Percentiles rank a stretch among this genome's conserved stretches.
These are phyloP conservation scores for Camptogramma bilineatum DNA, from an alignment of 2,888 invertebrate genomes.

Conservation along the genomic window DNA sequence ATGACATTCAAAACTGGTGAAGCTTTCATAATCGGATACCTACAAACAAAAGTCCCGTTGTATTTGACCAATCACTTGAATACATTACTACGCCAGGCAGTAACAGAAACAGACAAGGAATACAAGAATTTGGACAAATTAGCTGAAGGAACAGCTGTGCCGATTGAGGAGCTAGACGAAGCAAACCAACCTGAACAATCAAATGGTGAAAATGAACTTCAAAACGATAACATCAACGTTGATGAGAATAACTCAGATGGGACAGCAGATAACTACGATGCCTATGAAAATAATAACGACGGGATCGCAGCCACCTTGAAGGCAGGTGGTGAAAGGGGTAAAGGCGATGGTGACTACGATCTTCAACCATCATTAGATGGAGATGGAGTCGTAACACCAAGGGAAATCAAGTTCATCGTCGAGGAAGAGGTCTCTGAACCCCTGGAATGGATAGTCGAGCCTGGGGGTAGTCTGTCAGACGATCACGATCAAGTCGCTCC, in stretches of 20 bases:
- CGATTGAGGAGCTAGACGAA: background rate
- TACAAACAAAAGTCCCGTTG: constrained; percentile 56
- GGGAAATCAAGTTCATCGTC: too few relatives aligned
- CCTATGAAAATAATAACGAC: background rate
- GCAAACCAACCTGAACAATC: background rate
- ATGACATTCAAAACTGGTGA: constrained; percentile 37
- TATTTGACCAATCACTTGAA: constrained; percentile 38
- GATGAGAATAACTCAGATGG: background rate
- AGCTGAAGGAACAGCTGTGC: background rate
- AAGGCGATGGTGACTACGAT: background rate
- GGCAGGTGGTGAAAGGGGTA: background rate
- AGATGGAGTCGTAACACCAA: background rate
- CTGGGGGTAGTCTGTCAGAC: background rate
- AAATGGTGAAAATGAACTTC: background rate
- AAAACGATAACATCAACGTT: background rate
- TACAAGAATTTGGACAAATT: background rate
- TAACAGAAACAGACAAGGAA: constrained; percentile 5
- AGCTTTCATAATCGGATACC: constrained; percentile 50
- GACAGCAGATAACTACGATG: background rate
- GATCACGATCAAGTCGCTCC: background rate
- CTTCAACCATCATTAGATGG: background rate
- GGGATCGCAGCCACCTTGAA: background rate
- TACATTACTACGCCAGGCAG: constrained; percentile 2
- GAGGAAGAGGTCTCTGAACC: background rate
- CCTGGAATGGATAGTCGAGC: background rate